Evolutionary conservation across 1,140 invertebrate genomes (phyloP).

Genomic region (Amphibalanus amphitrite): DNA sequence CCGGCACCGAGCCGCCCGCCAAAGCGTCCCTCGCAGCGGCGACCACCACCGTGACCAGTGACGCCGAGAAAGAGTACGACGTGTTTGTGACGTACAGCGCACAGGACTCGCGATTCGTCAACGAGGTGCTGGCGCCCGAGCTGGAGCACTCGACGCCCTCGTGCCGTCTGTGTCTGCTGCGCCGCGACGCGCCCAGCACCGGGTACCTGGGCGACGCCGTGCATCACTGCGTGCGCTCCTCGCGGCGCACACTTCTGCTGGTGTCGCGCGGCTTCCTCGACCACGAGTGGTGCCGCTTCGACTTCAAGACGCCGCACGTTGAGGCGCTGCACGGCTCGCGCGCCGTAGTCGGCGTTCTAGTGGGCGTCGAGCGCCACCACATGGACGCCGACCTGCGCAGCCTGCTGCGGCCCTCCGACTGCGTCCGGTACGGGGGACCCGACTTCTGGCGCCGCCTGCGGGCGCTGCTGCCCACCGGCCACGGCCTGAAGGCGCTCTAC

Average conservation of each 20-base stretch:
- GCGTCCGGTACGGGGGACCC: not conserved
- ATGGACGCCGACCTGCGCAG: not conserved
- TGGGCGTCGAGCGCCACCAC: not conserved
- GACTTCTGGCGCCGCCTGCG: not conserved
- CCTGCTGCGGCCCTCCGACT: not conserved
- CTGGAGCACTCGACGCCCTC: conserved; percentile 57
- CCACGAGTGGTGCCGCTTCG: conserved; percentile 23
- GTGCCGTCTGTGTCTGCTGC: conserved; percentile 27
- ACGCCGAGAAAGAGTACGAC: conserved; percentile 44
- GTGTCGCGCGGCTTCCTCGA: conserved; percentile 83
- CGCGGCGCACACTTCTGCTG: conserved; percentile 67
- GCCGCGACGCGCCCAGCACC: conserved; percentile 35
- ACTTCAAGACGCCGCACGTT: conserved; percentile 25
- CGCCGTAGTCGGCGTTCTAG: not conserved
- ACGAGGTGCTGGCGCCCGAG: conserved; percentile 61
- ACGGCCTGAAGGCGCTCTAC: not conserved
- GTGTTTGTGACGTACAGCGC: conserved; percentile 83
- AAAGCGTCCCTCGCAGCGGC: not conserved
- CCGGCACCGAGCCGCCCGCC: too few species aligned
- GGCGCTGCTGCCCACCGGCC: not conserved
- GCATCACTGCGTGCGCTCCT: conserved; percentile 30
- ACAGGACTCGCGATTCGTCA: conserved; percentile 76
- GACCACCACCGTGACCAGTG: not conserved
- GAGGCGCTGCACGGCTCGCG: conserved; percentile 14
- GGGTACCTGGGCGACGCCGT: conserved; percentile 53